These are phyloP conservation scores for Eleginops maclovinus DNA, from an alignment of 2,113 vertebrate species.

Conservation along the genomic window DNA sequence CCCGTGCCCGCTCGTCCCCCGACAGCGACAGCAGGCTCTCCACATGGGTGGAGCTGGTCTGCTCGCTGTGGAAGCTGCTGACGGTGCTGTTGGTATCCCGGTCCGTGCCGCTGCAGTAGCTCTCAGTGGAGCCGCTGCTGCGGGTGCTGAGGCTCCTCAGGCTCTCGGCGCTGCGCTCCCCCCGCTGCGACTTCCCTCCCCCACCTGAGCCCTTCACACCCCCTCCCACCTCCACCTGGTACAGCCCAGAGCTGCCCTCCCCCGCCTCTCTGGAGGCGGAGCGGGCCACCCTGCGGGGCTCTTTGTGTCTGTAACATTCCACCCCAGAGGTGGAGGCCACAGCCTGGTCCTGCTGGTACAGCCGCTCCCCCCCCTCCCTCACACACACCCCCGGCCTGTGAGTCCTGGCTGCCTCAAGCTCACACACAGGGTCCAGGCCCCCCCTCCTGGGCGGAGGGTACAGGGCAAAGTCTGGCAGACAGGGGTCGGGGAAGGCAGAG, in stretches of 20 bases:
- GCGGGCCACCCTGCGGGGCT: slow-evolving; percentile 82
- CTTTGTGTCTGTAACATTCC: slow-evolving; percentile 74
- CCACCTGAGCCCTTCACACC: slow-evolving; percentile 71
- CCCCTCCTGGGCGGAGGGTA: slow-evolving; percentile 92
- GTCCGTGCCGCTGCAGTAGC: slow-evolving; percentile 97
- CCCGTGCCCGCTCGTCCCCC: slow-evolving; percentile 82
- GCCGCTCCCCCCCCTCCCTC: slow-evolving; percentile 83
- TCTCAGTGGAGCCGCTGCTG: slow-evolving; percentile 96
- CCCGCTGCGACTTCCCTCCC: slow-evolving; percentile 85
- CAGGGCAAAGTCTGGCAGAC: slow-evolving; percentile 91
- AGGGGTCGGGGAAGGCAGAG: slow-evolving; percentile 93
- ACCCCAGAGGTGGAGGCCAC: slow-evolving; percentile 80
- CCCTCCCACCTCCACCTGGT: slow-evolving; percentile 71
- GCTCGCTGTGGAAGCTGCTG: slow-evolving; percentile 97
- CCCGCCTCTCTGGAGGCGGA: slow-evolving; percentile 81
- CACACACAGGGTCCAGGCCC: slow-evolving; percentile 94
- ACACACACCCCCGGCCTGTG: slow-evolving; percentile 85
- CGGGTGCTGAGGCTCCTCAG: slow-evolving; percentile 94
- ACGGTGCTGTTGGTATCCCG: slow-evolving; percentile 96
- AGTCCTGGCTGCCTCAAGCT: slow-evolving; percentile 91
- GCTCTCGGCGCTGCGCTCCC: slow-evolving; percentile 93
- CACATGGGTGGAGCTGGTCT: slow-evolving; percentile 96
- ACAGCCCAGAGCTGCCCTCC: slow-evolving; percentile 79
- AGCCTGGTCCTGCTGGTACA: slow-evolving; percentile 84
- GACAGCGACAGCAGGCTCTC: slow-evolving; percentile 93